Conservation (phyloP, 2,888 invertebrate species). For the Anticlea derivata region DNA sequence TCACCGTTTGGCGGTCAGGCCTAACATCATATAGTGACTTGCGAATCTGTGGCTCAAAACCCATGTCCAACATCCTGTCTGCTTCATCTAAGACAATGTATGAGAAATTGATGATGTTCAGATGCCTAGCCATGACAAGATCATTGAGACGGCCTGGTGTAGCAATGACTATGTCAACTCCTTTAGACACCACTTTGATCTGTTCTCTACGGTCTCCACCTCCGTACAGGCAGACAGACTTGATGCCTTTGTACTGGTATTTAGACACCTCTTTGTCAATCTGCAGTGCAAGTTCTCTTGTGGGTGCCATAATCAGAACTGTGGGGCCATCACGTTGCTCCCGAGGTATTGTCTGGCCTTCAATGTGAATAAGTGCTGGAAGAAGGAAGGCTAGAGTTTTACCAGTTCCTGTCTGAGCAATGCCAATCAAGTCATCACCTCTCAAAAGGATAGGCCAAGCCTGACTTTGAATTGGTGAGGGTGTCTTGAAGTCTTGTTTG, state of each 20-base stretch:
- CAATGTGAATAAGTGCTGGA: conserved; percentile 97
- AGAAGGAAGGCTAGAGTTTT: conserved; percentile 97
- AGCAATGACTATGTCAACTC: conserved; percentile 97
- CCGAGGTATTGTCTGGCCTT: conserved; percentile 90
- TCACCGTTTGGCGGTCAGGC: conserved; percentile 96
- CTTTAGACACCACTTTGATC: conserved; percentile 87
- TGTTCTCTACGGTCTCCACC: conserved; percentile 93
- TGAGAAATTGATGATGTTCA: conserved; percentile 91
- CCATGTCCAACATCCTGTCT: conserved; percentile 94
- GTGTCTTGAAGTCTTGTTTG: conserved; percentile 91
- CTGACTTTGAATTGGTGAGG: conserved; percentile 96
- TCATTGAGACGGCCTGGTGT: conserved; percentile 97
- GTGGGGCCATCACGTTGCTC: conserved; percentile 91
- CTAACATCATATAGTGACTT: conserved; percentile 91
- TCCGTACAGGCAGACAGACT: conserved; percentile 95
- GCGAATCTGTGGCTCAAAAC: conserved; percentile 94
- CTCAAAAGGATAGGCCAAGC: conserved; percentile 96
- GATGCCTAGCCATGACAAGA: conserved; percentile 87
- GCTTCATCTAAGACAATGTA: conserved; percentile 97
- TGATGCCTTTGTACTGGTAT: conserved; percentile 94
- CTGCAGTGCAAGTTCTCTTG: conserved; percentile 95
- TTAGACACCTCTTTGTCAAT: conserved; percentile 96
- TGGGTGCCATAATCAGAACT: conserved; percentile 95
- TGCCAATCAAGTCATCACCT: conserved; percentile 97
- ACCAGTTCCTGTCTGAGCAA: conserved; percentile 97